Base-by-base conservation (phyloP, 2,888 invertebrate species). In the Euplexia lucipara region DNA sequence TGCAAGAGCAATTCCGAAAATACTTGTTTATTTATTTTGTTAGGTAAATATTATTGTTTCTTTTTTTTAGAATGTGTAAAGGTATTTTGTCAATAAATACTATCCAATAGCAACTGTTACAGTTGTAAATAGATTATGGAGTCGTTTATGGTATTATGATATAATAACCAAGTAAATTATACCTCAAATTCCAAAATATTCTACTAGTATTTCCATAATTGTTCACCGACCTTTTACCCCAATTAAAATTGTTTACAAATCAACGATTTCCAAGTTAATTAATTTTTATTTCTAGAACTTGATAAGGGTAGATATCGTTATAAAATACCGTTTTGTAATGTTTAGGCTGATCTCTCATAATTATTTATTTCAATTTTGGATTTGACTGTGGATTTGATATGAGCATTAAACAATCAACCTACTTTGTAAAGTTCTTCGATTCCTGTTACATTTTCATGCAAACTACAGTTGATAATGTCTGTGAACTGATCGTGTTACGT, bases 231-330 rank as follows among this genome's bases (percentile, higher is more conserved):
- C 41, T 44, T 37, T 44, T 42, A 39, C 12, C 37, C 39, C 14
- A 60, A 69, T 45, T 54, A 47, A 42, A 69, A 57, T 65, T 60
- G 26, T 47, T 41, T 37, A 45, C 42, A 62, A 64, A 56, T 60
- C 37, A 41, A 51, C 51, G 35, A 51, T 53, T 61, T 61, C 30
- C 10, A 37, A 53, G 69, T 69, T 62, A 62, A 51, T 41, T 60
- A 52, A 71, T 45, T 14, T n/a, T 18, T 49, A 22, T 68, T 45
- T 14, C 16, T 32, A 22, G 44, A 63, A 37, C 20, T 42, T 42
- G 61, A 39, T 49, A 26, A 22, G 45, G 57, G 39, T 41, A n/a
- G n/a, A n/a, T n/a, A 26, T 39, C 8, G 35, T 44, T 41, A 26
- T 42, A 16, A 57, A 41, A 16, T 7, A 32, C n/a, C 3, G 16